Evolutionary conservation across 2,888 invertebrate species (phyloP), one percentile per base, ranked within the genome.

Genomic region (Diaprepes abbreviatus): DNA sequence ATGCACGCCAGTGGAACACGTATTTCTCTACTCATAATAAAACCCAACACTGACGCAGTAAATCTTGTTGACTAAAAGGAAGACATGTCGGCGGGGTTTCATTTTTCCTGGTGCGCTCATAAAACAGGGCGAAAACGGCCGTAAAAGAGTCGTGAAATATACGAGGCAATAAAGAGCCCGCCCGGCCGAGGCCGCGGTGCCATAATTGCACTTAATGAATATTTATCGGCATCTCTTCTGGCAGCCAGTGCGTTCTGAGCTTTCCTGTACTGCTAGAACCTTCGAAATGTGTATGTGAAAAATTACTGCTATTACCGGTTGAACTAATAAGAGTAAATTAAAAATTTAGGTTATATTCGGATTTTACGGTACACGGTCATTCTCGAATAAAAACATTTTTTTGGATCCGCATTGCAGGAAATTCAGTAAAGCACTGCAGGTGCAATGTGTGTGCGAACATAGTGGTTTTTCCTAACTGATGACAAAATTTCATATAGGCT

Each of bases 141-240:
- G 82, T 83, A 83, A 83, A 83, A 82, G 80, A 78, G 81, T 80
- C 80, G 82, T 83, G 82, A 83, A 83, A 83, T 83, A 84, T 83
- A 84, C 81, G 82, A 79, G 79, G 83, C 83, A 82, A 83, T 84
- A 83, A 83, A 84, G 82, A 80, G 83, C 83, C 83, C 81, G 79
- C 81, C 81, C 80, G 80, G 80, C 19, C 48, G 36, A 35, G 58
- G 58, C 66, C 66, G 66, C 81, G 83, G 83, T 83, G 83, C 83
- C 83, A 83, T 84, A 84, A 84, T 84, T 84, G 83, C 82, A 81
- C 81, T 83, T 84, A 84, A 84, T 84, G 83, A 84, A 84, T 83
- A 84, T 83, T 84, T 83, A 84, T 84, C 80, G 83, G 80, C 82
- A 81, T 81, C 82, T 82, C 78, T 73, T 74, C 80, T 80, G 43